Base-by-base conservation (phyloP, 2,113 vertebrate genomes). In the Cyprinus carpio region DNA sequence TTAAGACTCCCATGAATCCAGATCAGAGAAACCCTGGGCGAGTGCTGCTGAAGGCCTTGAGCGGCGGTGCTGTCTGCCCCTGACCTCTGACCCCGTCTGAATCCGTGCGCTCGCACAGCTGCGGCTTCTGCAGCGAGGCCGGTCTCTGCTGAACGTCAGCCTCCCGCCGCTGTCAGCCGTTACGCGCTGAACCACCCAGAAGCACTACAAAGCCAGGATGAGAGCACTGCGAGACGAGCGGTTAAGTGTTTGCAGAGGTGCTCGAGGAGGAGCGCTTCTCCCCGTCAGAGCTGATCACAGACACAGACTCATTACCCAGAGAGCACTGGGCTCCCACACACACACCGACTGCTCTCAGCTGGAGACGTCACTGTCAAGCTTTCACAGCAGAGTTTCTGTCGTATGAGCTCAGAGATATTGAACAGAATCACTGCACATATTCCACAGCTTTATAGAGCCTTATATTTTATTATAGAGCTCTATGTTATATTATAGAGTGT, bases 181-280 rank as follows among this genome's bases (percentile, higher is more conserved):
- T 34, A 34, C 34, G 34, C 34, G 34, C 34, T 5, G 34, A 34
- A 5, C 34, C 34, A 94, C 93, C 93, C 93, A 93, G 89, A 89
- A 94, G 92, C 81, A 92, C 88, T 91, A 92, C 85, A 91, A 92
- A 92, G 88, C 40, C 34, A 51, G 29, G 29, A 83, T 60, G 62
- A 75, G 80, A 74, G 72, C 15, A 15, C 1, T 15, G 15, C 34
- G 49, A 51, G 49, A 51, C 49, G 15, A 43, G n/a, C 67, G 23
- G 62, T 78, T 88, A 86, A 88, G 83, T 74, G 69, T 15, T 86
- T 62, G 54, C 85, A 88, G 87, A 82, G 34, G 34, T 34, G 34
- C 34, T 5, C 34, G 34, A 34, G 34, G 34, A 34, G n/a, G n/a
- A n/a, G 40, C 4, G 34, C 78, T 62, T 64, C 78, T 43, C 12